Percentiles rank a stretch among this genome's conserved stretches.
Conservation (phyloP, 2,888 invertebrate genomes). For the Drosophila falleni region DNA sequence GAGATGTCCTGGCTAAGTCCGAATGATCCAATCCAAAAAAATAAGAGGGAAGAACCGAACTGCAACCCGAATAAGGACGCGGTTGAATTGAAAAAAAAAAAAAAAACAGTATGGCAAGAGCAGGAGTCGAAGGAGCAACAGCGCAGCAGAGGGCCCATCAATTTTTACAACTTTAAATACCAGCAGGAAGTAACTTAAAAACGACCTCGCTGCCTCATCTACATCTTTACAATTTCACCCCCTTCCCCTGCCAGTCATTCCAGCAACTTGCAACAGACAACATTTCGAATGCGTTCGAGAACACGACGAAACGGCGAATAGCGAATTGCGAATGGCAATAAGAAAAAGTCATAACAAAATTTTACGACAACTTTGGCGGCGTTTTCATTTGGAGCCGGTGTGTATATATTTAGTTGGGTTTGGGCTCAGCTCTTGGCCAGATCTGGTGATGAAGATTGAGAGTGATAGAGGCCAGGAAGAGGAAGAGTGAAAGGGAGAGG, state of each 20-base stretch:
- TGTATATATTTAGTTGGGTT: conserved; percentile 44
- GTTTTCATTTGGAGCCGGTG: conserved; percentile 63
- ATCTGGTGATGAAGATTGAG: background rate
- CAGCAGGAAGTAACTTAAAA: conserved; percentile 77
- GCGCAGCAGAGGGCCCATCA: conserved; percentile 58
- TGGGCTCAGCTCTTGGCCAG: conserved; percentile 18
- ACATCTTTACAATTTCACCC: too few species aligned
- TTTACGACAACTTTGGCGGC: conserved; percentile 82
- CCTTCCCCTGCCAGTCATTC: background rate
- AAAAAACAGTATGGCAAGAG: background rate
- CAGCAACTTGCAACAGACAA: conserved; percentile 32
- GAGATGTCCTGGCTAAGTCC: conserved; percentile 13
- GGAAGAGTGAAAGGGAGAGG: conserved; percentile 16
- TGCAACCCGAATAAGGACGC: conserved; percentile 19
- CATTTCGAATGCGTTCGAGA: conserved; percentile 69
- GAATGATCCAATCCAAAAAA: conserved; percentile 1
- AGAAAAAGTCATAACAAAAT: conserved; percentile 83
- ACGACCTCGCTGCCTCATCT: conserved; percentile 36
- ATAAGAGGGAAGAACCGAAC: conserved; percentile 2
- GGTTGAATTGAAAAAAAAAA: conserved; percentile 6
- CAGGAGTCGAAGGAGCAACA: background rate
- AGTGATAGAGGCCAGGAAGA: background rate
- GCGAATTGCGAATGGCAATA: conserved; percentile 68
- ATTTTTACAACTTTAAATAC: conserved; percentile 79
- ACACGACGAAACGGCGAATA: conserved; percentile 36